These are phyloP conservation scores for Masticophis lateralis DNA, from an alignment of 2,797 vertebrate species.

Conservation along the genomic window DNA sequence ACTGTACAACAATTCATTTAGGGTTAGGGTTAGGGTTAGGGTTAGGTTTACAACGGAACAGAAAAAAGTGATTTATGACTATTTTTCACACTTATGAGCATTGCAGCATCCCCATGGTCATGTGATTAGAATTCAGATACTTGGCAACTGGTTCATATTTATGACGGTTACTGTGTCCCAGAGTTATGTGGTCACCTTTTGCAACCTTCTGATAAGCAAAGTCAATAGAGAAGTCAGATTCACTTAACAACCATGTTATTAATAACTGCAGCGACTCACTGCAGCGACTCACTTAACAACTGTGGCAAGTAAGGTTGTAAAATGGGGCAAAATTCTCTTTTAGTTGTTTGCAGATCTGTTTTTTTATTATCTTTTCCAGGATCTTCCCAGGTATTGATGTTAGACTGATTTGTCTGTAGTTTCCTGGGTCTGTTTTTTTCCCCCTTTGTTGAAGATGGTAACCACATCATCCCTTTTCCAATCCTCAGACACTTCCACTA, in stretches of 20 bases:
- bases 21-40: too few relatives aligned
- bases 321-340: background rate
- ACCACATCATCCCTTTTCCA: too few relatives aligned
- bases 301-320: background rate
- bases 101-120: background rate
- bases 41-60: background rate
- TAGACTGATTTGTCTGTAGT: too few relatives aligned
- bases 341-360: too few relatives aligned
- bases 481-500: too few relatives aligned
- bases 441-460: too few relatives aligned
- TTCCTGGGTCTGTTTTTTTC: too few relatives aligned
- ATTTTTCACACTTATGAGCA: background rate
- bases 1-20: background rate
- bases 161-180: background rate
- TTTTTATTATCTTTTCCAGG: too few relatives aligned
- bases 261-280: background rate
- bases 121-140: background rate
- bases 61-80: background rate
- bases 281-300: background rate
- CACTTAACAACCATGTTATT: background rate
- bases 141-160: background rate
- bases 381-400: too few relatives aligned
- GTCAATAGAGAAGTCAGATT: background rate
- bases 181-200: background rate
- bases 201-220: background rate